phyloP scores from a whole-genome alignment of 2,797 vertebrate genomes.

The Podarcis siculus region DNA sequence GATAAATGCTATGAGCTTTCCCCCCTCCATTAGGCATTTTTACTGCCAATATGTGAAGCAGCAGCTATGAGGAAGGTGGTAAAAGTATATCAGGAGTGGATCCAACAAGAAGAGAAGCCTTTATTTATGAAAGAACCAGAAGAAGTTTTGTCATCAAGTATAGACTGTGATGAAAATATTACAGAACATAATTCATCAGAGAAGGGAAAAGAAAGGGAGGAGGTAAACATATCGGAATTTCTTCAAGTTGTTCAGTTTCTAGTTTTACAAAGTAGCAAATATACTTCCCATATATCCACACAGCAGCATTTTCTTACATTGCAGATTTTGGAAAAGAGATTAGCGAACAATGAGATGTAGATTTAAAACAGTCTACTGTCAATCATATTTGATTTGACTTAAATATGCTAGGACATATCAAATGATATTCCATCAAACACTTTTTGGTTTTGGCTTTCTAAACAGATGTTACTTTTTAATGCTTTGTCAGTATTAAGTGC shows the following conservation, averaged over 20 bases:
- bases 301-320: slow-evolving; percentile 1
- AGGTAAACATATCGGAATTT: slow-evolving; percentile 78
- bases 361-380: neutral
- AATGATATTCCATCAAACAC: neutral
- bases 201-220: slow-evolving; percentile 84
- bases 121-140: slow-evolving; percentile 97
- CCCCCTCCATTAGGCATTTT: slow-evolving; percentile 85
- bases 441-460: neutral
- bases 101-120: slow-evolving; percentile 95
- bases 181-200: slow-evolving; percentile 72
- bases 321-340: neutral
- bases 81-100: slow-evolving; percentile 98
- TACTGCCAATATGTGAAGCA: slow-evolving; percentile 96
- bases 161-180: slow-evolving; percentile 73
- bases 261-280: neutral
- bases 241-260: neutral
- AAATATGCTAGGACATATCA: neutral
- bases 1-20: neutral
- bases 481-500: neutral
- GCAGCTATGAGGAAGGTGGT: slow-evolving; percentile 98
- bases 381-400: neutral
- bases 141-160: slow-evolving; percentile 77
- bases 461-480: slow-evolving; percentile 25
- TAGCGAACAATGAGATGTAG: neutral
- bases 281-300: neutral